Conservation (phyloP, 2,888 invertebrate species). For the Zygogramma bicolorata region DNA sequence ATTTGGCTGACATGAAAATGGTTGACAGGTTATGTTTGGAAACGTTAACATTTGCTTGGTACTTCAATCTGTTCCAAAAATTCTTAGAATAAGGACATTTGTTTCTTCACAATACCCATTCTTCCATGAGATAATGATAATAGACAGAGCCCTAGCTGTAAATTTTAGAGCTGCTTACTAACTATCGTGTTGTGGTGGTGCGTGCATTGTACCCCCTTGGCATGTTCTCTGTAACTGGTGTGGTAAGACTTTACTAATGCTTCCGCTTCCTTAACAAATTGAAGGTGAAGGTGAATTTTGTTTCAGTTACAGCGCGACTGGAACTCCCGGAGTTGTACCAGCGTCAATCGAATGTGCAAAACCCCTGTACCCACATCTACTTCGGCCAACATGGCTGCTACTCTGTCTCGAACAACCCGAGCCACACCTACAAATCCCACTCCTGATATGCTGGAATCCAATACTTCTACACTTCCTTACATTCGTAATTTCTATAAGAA, state of each 20-base stretch:
- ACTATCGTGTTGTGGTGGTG: slow-evolving; percentile 50
- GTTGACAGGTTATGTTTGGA: too few relatives aligned
- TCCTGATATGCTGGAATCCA: slow-evolving; percentile 62
- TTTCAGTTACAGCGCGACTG: slow-evolving; percentile 68
- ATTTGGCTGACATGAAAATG: too few relatives aligned
- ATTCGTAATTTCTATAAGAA: slow-evolving; percentile 67
- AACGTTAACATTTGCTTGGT: too few relatives aligned
- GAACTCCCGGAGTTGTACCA: slow-evolving; percentile 68
- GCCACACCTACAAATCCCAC: slow-evolving; percentile 58
- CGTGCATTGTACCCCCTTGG: slow-evolving; percentile 42
- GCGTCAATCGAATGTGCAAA: slow-evolving; percentile 66
- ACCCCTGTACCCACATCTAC: slow-evolving; percentile 65
- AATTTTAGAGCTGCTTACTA: slow-evolving; percentile 54
- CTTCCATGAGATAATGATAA: background rate
- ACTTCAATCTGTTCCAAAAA: too few relatives aligned
- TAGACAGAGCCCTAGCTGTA: background rate
- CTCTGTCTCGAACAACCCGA: slow-evolving; percentile 63
- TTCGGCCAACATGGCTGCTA: slow-evolving; percentile 66
- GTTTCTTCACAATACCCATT: background rate
- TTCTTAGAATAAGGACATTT: too few relatives aligned
- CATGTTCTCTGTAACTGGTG: slow-evolving; percentile 30
- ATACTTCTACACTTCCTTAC: slow-evolving; percentile 67
- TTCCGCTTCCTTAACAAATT: slow-evolving; percentile 34
- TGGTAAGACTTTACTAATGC: slow-evolving; percentile 41
- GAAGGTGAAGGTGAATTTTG: slow-evolving; percentile 53